Evolutionary conservation across 2,113 vertebrate species (phyloP).

Genomic region (cat (Felis catus)): F.catus_Fca126_mat1.0 CM031416.1:68064501-68065000

Average conservation of each 20-base stretch:
- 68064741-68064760: background rate
- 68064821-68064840: background rate
- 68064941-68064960: background rate
- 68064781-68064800: background rate
- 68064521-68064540: background rate
- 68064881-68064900: background rate
- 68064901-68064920: background rate
- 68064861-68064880: background rate
- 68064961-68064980: background rate
- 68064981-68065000: background rate
- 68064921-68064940: background rate
- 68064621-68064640: background rate
- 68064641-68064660: background rate
- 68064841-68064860: background rate
- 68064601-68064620: background rate
- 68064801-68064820: background rate
- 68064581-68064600: background rate
- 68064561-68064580: background rate
- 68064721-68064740: background rate
- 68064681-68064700: background rate
- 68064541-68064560: background rate
- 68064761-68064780: background rate
- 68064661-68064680: background rate
- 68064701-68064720: constrained; percentile 2
- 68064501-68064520: background rate